Percentiles rank a stretch among this genome's conserved stretches.
These are phyloP conservation scores for Fregata magnificens DNA, from an alignment of 2,113 vertebrate genomes.

Conservation along the genomic window DNA sequence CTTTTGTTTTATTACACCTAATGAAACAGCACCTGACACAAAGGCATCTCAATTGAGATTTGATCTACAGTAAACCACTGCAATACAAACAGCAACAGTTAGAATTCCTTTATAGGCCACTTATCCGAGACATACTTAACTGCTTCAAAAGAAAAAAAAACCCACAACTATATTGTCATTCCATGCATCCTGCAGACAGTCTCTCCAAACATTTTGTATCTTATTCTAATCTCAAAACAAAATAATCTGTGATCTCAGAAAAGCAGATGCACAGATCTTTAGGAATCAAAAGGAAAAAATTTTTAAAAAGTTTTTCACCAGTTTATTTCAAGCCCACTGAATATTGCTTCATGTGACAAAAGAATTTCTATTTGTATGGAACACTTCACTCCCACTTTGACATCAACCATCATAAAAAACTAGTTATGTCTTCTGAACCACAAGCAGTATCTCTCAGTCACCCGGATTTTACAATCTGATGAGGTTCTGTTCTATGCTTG, in stretches of 20 bases:
- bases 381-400: neutral
- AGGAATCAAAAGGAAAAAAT: neutral
- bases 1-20: neutral
- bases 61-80: neutral
- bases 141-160: neutral
- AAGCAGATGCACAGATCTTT: neutral
- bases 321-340: neutral
- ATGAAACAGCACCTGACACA: neutral
- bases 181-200: neutral
- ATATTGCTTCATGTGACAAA: neutral
- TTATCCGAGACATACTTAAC: neutral
- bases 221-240: neutral
- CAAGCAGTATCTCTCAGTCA: neutral
- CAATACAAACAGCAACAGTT: neutral
- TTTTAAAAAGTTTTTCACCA: neutral
- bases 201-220: neutral
- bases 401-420: neutral
- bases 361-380: neutral
- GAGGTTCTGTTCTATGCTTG: neutral
- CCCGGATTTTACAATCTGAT: neutral
- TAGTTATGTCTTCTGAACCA: neutral
- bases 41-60: neutral
- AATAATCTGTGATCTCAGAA: neutral
- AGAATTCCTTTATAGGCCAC: neutral
- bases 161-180: neutral